Evolutionary conservation across 2,797 vertebrate species (phyloP).

Genomic region (Balearica regulorum): DNA sequence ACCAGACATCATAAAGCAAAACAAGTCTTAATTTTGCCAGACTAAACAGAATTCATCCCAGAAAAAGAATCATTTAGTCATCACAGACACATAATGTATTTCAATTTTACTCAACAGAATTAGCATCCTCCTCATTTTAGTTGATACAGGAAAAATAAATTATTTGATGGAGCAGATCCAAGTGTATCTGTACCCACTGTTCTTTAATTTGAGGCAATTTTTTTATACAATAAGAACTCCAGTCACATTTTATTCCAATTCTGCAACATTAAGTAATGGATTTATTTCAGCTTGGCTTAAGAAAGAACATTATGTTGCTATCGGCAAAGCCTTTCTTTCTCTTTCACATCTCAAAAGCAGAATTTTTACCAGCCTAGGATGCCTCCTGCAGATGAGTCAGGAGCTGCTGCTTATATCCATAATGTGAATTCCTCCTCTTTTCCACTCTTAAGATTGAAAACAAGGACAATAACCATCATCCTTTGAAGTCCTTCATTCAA

Average conservation of each 20-base stretch:
- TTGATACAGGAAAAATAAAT: background rate
- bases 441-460: background rate
- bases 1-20: background rate
- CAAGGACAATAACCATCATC: background rate
- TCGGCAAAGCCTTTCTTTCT: background rate
- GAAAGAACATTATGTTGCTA: conserved; percentile 8
- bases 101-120: conserved; percentile 23
- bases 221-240: background rate
- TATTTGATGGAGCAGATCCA: conserved; percentile 27
- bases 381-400: background rate
- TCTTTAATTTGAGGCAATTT: conserved; percentile 28
- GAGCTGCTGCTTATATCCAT: background rate
- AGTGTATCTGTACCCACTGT: conserved; percentile 27
- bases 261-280: conserved; percentile 19
- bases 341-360: background rate
- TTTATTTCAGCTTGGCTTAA: conserved; percentile 52
- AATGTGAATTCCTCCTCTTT: background rate
- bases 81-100: background rate
- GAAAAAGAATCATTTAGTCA: background rate
- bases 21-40: background rate
- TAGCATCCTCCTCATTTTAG: conserved; percentile 17
- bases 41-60: background rate
- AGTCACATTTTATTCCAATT: conserved; percentile 30
- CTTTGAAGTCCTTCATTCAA: background rate
- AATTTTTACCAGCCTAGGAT: background rate